Conservation (phyloP, 2,797 vertebrate species). For the Sarcophilus harrisii region DNA sequence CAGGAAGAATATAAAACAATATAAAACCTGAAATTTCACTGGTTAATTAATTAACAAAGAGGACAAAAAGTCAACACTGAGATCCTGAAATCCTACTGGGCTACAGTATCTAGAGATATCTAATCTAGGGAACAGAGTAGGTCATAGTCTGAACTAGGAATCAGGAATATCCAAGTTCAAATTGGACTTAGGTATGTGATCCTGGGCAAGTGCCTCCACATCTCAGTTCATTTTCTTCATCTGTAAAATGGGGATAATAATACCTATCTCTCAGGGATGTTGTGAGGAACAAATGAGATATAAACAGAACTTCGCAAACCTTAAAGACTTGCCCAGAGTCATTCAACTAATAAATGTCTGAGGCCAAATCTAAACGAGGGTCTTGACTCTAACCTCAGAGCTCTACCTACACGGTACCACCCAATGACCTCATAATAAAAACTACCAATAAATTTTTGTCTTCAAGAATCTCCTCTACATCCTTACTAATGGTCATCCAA, state of each 20-base stretch:
- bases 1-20: background rate
- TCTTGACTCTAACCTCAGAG: too few species aligned
- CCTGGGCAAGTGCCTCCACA: background rate
- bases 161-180: background rate
- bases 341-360: background rate
- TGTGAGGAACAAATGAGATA: background rate
- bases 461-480: too few species aligned
- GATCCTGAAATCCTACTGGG: background rate
- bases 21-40: background rate
- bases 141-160: background rate
- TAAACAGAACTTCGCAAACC: background rate
- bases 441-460: too few species aligned
- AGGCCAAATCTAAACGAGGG: too few species aligned
- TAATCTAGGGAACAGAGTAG: background rate
- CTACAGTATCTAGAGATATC: too few species aligned
- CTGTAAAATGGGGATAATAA: background rate
- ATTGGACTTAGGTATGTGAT: background rate
- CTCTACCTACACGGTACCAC: too few species aligned
- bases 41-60: background rate
- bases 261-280: too few species aligned
- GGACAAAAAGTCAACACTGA: background rate
- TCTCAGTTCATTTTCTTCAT: background rate
- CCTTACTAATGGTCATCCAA: too few species aligned
- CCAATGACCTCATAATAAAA: too few species aligned
- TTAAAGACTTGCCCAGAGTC: background rate